Percentiles rank a stretch among this genome's conserved stretches.
phyloP scores from a whole-genome alignment of 2,113 vertebrate genomes.

The Benitochromis conjunctus region DNA sequence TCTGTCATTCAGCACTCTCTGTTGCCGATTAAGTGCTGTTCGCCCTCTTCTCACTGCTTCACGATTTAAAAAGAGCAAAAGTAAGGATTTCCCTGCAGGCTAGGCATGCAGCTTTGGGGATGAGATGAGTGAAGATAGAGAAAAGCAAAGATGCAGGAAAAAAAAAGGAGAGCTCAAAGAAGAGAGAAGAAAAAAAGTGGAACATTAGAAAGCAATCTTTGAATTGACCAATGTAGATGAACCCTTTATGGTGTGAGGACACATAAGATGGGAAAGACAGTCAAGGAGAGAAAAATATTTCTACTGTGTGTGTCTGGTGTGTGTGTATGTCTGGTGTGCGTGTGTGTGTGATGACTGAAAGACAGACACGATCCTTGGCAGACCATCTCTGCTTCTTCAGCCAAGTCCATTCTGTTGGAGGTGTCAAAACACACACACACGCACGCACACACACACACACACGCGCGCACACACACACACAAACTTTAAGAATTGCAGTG shows the following conservation, averaged over 20 bases:
- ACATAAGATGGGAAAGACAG: not conserved
- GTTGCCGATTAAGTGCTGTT: conserved; percentile 1
- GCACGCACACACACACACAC: not conserved
- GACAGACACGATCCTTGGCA: conserved; percentile 26
- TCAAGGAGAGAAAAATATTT: not conserved
- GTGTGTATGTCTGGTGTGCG: not conserved
- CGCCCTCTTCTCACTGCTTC: not conserved
- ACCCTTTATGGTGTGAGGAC: not conserved
- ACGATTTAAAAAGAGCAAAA: conserved; percentile 14
- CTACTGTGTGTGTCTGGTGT: not conserved
- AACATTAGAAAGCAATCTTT: not conserved
- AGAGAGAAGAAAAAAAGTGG: not conserved
- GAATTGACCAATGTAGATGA: not conserved
- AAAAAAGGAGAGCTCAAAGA: not conserved
- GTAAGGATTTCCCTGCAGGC: conserved; percentile 54
- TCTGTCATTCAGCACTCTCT: conserved; percentile 15
- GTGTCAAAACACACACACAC: not conserved
- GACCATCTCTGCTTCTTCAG: not conserved
- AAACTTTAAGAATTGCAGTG: not conserved
- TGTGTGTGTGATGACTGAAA: not conserved
- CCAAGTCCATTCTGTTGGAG: conserved; percentile 14
- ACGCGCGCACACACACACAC: not conserved
- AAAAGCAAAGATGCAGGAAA: not conserved
- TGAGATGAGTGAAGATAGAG: not conserved
- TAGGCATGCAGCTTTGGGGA: conserved; percentile 38